Conservation (phyloP, 2,113 vertebrate species). For the Apteryx owenii region DNA sequence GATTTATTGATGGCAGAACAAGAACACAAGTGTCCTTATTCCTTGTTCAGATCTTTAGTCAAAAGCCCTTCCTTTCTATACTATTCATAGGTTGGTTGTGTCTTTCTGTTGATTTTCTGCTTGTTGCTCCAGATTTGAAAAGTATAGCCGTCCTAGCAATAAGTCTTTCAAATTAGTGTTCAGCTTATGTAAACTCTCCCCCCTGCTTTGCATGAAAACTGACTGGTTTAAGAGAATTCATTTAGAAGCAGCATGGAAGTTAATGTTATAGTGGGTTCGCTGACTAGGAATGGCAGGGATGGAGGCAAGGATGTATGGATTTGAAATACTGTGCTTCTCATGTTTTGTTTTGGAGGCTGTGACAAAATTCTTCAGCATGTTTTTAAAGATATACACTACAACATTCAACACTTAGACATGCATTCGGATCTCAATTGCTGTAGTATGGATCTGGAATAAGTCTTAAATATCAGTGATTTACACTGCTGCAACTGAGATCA, state of each 20-base stretch:
- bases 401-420: not conserved
- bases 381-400: not conserved
- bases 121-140: not conserved
- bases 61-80: not conserved
- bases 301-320: not conserved
- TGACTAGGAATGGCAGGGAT: not conserved
- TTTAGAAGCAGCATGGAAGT: not conserved
- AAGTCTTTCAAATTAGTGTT: not conserved
- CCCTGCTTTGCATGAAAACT: not conserved
- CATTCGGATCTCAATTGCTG: not conserved
- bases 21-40: not conserved
- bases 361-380: not conserved
- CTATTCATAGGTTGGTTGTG: not conserved
- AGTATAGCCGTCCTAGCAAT: not conserved
- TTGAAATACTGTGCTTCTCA: not conserved
- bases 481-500: not conserved
- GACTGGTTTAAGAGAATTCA: not conserved
- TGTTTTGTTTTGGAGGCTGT: not conserved
- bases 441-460: not conserved
- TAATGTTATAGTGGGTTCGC: not conserved
- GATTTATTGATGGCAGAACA: not conserved
- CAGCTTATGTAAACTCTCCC: not conserved
- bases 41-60: not conserved
- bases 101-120: not conserved
- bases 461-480: not conserved